A percentile compares a stretch with the other conserved stretches of the same genome.
These are phyloP conservation scores for Nycteola revayana DNA, from an alignment of 2,888 invertebrate genomes.

Conservation along the genomic window DNA sequence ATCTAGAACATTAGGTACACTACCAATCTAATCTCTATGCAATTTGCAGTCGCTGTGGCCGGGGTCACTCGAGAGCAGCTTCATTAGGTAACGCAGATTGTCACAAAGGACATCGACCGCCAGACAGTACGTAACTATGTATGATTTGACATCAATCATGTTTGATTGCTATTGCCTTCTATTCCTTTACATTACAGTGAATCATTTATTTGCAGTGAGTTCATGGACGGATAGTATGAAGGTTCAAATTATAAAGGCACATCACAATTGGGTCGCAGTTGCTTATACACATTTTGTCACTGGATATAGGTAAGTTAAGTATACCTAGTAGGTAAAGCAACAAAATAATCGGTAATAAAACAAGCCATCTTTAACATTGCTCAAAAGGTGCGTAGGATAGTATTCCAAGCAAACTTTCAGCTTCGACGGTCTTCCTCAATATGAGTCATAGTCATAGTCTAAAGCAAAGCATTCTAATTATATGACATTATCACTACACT, in stretches of 20 bases:
- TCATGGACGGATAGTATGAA: conserved; percentile 92
- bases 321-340: no score
- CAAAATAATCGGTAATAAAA: no score
- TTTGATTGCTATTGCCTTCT: not conserved
- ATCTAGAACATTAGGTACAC: no score
- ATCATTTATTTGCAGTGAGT: conserved; percentile 75
- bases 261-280: conserved; percentile 98
- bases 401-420: no score
- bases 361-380: no score
- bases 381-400: no score
- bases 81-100: conserved; percentile 85
- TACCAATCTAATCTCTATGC: not conserved
- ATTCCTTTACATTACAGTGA: not conserved
- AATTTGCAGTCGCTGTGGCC: conserved; percentile 62
- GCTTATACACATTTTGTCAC: conserved; percentile 98
- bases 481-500: no score
- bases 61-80: conserved; percentile 91
- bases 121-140: conserved; percentile 57
- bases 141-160: conserved; percentile 7
- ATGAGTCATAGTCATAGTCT: no score
- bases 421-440: no score
- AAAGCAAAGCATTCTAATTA: no score
- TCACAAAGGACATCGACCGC: conserved; percentile 67
- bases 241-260: conserved; percentile 96
- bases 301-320: conserved; percentile 92